Conservation (phyloP, 2,797 vertebrate genomes). For the Glossophaga mutica region DNA sequence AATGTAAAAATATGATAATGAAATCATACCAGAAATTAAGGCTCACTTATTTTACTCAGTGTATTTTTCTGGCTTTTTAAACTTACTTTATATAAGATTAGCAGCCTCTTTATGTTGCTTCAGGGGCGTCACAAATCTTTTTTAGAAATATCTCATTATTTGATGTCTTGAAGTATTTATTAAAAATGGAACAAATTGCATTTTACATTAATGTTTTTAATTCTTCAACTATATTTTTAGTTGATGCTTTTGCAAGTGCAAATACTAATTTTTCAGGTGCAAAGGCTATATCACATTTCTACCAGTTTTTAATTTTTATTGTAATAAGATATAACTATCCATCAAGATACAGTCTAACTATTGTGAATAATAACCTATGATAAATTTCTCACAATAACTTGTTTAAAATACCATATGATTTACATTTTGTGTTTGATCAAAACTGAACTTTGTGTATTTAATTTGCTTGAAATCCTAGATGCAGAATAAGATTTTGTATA, state of each 20-base stretch:
- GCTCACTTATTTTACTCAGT: neutral
- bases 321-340: constrained; percentile 46
- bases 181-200: constrained; percentile 30
- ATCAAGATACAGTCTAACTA: constrained; percentile 46
- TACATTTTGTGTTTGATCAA: neutral
- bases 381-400: constrained; percentile 41
- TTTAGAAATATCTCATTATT: constrained; percentile 43
- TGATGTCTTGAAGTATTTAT: constrained; percentile 46
- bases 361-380: constrained; percentile 7
- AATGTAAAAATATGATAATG: neutral
- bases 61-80: neutral
- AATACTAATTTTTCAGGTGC: constrained; percentile 45
- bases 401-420: constrained; percentile 20
- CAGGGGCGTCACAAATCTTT: constrained; percentile 29
- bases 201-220: constrained; percentile 43
- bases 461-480: neutral
- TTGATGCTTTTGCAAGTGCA: constrained; percentile 43
- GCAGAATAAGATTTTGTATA: neutral
- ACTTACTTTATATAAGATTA: neutral
- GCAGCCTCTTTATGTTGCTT: neutral
- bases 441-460: neutral
- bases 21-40: neutral
- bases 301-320: constrained; percentile 46
- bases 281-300: neutral
- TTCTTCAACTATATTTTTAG: constrained; percentile 46